Conservation (phyloP, 2,113 vertebrate species). For the Andinoacara biseriatus region DNA sequence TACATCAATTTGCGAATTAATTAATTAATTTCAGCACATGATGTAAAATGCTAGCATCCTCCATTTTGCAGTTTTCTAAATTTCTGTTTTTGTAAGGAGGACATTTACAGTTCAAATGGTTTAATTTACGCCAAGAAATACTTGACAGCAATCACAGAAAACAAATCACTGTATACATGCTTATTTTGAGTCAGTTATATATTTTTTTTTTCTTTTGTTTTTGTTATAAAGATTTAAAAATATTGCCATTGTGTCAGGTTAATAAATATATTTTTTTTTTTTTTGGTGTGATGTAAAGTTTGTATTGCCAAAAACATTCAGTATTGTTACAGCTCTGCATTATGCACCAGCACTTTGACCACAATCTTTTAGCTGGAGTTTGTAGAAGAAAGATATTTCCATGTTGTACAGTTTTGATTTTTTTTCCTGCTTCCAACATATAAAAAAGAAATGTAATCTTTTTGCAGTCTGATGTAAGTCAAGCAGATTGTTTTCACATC, state of each 20-base stretch:
- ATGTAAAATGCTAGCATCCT: background rate
- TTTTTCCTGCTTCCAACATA: background rate
- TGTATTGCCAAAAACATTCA: conserved; percentile 53
- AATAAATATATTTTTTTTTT: background rate
- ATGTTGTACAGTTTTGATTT: conserved; percentile 21
- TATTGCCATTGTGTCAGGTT: background rate
- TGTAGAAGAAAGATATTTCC: conserved; percentile 28
- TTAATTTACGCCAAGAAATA: background rate
- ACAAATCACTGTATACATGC: conserved; percentile 8
- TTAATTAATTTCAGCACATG: background rate
- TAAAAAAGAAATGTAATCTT: background rate
- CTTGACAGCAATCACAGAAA: background rate
- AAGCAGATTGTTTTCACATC: background rate
- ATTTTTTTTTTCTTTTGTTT: background rate
- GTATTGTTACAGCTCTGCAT: conserved; percentile 57
- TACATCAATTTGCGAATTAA: background rate
- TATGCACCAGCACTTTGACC: conserved; percentile 79
- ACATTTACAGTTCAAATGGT: background rate
- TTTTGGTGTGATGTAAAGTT: conserved; percentile 16
- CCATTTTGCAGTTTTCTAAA: background rate
- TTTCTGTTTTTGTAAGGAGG: background rate
- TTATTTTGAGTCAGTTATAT: background rate
- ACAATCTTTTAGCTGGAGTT: conserved; percentile 42
- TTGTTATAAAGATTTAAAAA: background rate
- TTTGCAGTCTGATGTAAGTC: background rate